phyloP scores from a whole-genome alignment of 2,797 vertebrate species.

The Danionella dracula region DNA sequence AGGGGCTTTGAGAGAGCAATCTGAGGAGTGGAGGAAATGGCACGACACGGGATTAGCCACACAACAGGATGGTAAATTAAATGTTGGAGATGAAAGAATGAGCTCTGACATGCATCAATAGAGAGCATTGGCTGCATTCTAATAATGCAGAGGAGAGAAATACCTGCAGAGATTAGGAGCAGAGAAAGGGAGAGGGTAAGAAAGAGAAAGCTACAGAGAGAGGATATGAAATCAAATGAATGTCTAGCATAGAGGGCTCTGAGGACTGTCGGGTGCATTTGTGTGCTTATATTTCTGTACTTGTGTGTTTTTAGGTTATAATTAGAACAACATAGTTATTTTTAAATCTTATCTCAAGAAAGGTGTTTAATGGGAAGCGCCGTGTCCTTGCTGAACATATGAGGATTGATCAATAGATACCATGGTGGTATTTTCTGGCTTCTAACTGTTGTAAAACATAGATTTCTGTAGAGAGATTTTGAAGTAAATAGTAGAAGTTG shows the following conservation, averaged over 20 bases:
- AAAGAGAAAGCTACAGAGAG: constrained; percentile 25
- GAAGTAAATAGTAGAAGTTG: too few relatives aligned
- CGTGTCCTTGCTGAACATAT: not conserved
- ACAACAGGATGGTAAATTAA: constrained; percentile 93
- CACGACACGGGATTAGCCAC: constrained; percentile 97
- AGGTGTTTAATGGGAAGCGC: constrained; percentile 7
- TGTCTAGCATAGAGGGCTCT: constrained; percentile 55
- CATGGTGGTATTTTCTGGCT: too few relatives aligned
- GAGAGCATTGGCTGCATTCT: constrained; percentile 78
- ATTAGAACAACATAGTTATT: too few relatives aligned
- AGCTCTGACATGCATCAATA: constrained; percentile 84
- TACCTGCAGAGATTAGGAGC: constrained; percentile 81
- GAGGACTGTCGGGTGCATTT: constrained; percentile 37
- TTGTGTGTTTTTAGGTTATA: constrained; percentile 1
- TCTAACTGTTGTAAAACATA: too few relatives aligned
- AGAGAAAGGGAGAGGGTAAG: constrained; percentile 20
- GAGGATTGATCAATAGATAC: too few relatives aligned
- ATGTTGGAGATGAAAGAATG: constrained; percentile 94
- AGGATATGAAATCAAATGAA: constrained; percentile 52
- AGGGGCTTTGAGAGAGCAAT: constrained; percentile 93
- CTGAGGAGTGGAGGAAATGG: constrained; percentile 97
- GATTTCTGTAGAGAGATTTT: too few relatives aligned
- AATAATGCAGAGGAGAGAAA: constrained; percentile 78
- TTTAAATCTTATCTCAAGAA: too few relatives aligned
- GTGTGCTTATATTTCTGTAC: constrained; percentile 28